Percentiles rank a stretch among this genome's conserved stretches.
Conservation (phyloP, 2,797 vertebrate species). For the Rhynchotus rufescens region DNA sequence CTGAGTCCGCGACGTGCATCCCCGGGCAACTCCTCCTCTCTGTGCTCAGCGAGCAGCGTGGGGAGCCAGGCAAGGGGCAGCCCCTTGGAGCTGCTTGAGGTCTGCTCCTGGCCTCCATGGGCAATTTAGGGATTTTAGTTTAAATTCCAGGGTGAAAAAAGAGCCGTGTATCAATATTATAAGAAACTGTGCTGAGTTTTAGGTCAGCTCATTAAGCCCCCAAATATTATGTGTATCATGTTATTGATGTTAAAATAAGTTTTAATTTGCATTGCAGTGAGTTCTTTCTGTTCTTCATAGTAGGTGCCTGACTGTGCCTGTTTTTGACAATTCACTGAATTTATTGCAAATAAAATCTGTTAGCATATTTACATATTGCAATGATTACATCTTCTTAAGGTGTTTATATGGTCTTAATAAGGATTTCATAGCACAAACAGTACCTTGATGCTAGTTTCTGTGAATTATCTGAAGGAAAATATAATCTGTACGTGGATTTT, state of each 20-base stretch:
- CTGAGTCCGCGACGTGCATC: fast-evolving
- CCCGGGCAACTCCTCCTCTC: too few relatives aligned
- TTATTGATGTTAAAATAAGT: neutral
- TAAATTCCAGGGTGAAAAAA: neutral
- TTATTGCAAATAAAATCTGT: neutral
- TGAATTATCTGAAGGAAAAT: neutral
- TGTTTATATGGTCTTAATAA: neutral
- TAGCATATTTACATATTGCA: neutral
- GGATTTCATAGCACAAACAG: neutral
- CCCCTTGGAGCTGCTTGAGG: too few relatives aligned
- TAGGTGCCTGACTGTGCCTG: neutral
- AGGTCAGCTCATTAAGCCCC: neutral
- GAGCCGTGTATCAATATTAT: neutral
- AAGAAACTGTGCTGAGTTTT: neutral
- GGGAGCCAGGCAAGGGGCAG: too few relatives aligned
- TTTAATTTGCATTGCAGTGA: neutral
- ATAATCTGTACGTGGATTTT: neutral
- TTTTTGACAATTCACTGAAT: neutral
- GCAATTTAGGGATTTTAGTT: neutral
- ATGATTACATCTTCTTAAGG: neutral
- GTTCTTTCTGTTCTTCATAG: neutral
- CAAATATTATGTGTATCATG: neutral
- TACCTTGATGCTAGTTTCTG: neutral
- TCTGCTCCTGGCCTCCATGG: too few relatives aligned
- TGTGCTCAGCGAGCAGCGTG: too few relatives aligned